Conservation (phyloP, 2,113 vertebrate species). For the Hydropotes inermis region DNA sequence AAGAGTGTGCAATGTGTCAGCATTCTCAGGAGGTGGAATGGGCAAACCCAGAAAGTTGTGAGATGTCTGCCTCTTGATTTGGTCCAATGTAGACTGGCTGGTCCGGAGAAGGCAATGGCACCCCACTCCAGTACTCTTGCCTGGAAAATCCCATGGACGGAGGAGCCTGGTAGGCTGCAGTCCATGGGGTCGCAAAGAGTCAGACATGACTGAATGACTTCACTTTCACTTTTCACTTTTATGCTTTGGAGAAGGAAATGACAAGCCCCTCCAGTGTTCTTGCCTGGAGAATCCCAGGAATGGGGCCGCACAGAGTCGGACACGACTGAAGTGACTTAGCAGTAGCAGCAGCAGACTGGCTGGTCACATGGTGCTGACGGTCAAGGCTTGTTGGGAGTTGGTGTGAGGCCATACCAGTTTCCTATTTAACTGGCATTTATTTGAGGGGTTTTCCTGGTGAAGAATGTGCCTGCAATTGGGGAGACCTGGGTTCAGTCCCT, state of each 20-base stretch:
- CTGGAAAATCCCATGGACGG: no score
- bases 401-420: accelerated
- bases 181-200: no score
- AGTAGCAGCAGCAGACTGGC: not conserved
- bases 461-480: not conserved
- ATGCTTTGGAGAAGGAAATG: no score
- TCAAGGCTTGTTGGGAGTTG: not conserved
- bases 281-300: no score
- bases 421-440: not conserved
- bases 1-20: not conserved
- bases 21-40: not conserved
- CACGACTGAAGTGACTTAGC: no score
- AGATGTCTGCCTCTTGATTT: not conserved
- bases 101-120: no score
- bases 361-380: not conserved
- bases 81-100: not conserved
- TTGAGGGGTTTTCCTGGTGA: not conserved
- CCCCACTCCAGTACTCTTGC: no score
- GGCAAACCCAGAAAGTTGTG: not conserved
- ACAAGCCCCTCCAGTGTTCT: no score
- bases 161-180: no score
- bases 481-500: not conserved
- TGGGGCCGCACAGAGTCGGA: no score
- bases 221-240: no score
- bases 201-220: no score